Evolutionary conservation across 2,888 invertebrate species (phyloP).

Genomic region (Lasiommata megera): DNA sequence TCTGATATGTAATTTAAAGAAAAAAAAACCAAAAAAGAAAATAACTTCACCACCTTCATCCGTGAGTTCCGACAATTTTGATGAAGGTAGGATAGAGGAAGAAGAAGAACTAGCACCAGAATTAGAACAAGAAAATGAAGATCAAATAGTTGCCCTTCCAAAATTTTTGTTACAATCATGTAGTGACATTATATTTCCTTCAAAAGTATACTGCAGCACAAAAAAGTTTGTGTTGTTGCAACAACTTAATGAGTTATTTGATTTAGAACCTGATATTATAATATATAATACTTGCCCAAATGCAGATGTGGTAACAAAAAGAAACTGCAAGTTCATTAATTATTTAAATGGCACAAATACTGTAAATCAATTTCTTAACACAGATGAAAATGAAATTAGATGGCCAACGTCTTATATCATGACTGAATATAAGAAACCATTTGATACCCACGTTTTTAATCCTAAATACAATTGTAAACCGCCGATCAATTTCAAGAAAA

Average conservation of each 20-base stretch:
- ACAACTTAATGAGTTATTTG: constrained; percentile 57
- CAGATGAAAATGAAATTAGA: constrained; percentile 42
- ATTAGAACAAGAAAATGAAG: constrained; percentile 39
- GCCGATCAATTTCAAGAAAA: constrained; percentile 66
- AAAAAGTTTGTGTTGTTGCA: constrained; percentile 48
- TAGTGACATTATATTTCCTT: constrained; percentile 42
- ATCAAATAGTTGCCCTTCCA: constrained; percentile 51
- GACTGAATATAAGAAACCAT: constrained; percentile 41
- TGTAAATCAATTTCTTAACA: constrained; percentile 43
- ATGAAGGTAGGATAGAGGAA: constrained; percentile 43
- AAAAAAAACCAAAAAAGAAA: constrained; percentile 46
- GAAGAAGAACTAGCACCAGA: constrained; percentile 45
- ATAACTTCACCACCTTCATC: constrained; percentile 40
- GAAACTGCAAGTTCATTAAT: constrained; percentile 53
- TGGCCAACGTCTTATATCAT: constrained; percentile 61
- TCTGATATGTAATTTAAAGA: constrained; percentile 52
- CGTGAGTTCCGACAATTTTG: constrained; percentile 39
- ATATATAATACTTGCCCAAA: constrained; percentile 80
- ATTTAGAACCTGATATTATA: constrained; percentile 72
- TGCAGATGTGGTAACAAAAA: constrained; percentile 72
- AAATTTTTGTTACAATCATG: constrained; percentile 59
- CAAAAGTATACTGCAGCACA: constrained; percentile 44
- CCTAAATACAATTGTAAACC: constrained; percentile 71
- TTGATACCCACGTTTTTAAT: constrained; percentile 47
- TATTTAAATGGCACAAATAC: constrained; percentile 44